Conservation (phyloP, 35 echinoderm and acorn worm species). For the Acanthaster planci region DNA sequence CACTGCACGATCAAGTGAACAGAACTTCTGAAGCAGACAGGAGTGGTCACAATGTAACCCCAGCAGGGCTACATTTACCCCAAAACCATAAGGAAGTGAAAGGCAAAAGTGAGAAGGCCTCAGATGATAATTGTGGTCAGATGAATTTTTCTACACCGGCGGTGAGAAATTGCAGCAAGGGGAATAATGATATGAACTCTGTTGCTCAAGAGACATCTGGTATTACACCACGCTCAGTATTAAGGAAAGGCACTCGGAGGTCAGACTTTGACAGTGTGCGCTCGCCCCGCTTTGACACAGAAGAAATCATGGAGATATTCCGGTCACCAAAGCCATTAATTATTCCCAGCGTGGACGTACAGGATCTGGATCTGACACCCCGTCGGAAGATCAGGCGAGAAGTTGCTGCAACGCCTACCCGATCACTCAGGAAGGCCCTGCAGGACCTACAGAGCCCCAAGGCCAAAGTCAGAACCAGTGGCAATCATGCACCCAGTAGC, state of each 20-base stretch:
- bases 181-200: not conserved
- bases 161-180: not conserved
- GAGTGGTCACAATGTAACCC: not conserved
- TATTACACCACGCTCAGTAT: not conserved
- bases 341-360: not conserved
- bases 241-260: not conserved
- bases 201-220: not conserved
- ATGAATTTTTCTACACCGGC: not conserved
- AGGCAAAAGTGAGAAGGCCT: not conserved
- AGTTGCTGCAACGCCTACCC: not conserved
- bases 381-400: not conserved
- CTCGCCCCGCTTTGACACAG: not conserved
- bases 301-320: slow-evolving; percentile 29
- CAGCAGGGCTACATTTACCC: not conserved
- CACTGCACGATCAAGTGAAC: not conserved
- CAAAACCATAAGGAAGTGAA: not conserved
- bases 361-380: slow-evolving; percentile 11
- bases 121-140: not conserved
- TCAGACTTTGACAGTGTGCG: not conserved
- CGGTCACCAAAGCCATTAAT: not conserved
- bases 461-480: not conserved
- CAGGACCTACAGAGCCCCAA: not conserved
- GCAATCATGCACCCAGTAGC: not conserved
- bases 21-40: too few relatives aligned
- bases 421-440: not conserved